Evolutionary conservation across 2,797 vertebrate genomes (phyloP), one percentile per base, ranked within the genome.

Genomic region (Sparus aurata): DNA sequence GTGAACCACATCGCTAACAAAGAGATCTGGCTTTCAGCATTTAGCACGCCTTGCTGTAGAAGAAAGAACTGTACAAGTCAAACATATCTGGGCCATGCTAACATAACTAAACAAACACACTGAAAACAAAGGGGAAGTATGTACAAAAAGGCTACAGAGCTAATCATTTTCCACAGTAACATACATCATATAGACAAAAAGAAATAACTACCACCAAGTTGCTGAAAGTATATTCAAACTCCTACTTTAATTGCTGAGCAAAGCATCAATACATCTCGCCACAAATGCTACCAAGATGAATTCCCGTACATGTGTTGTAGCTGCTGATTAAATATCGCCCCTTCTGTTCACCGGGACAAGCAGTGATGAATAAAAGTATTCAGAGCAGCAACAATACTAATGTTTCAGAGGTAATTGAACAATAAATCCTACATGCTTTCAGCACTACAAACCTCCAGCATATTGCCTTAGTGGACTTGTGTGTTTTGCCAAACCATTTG

Each of bases 401-500:
- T 79, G 72, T 74, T 82, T 77, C 62, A 47, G 63, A 67, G 34
- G 60, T 79, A 86, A 88, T 79, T 85, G 73, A 82, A 89, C 75
- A 73, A 83, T 89, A 82, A 84, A 90, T 85, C 75, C 84, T 16
- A 34, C 69, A 46, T 1, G 66, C 73, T 80, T 80, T 52, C 69
- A 49, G 60, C 77, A 9, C 20, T 45, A 75, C 66, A 82, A 80
- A 62, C 68, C 75, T 73, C 66, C 49, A 59, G 69, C 68, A 68
- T 60, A 83, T 69, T 75, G 72, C 76, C 54, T 50, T 68, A 17
- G 69, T 52, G 70, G 82, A 86, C 71, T 65, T 60, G 71, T 75
- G 69, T 77, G 69, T 85, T 91, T 79, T 69, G 65, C 80, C 69
- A 66, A 86, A 75, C 62, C 81, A 85, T 91, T 88, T 88, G 78